phyloP scores from a whole-genome alignment of 2,113 vertebrate genomes.

The Pao palembangensis region DNA sequence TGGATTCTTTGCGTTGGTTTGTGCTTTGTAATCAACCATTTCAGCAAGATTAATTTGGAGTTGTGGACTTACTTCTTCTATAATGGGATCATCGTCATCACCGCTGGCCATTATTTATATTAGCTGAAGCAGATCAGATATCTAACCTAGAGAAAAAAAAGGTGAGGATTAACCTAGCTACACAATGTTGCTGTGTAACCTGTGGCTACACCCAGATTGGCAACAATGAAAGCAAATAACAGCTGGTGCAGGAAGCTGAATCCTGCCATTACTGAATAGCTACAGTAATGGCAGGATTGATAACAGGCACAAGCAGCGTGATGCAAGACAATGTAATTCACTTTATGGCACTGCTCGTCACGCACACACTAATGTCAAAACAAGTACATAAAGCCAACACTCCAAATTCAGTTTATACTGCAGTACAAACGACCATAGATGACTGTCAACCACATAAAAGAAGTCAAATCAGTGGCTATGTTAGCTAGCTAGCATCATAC shows the following conservation, averaged over 20 bases:
- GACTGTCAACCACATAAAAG: neutral
- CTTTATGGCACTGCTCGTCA: neutral
- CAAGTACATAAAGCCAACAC: rapidly evolving
- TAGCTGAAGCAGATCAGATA: constrained; percentile 38
- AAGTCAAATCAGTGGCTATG: neutral
- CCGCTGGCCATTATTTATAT: constrained; percentile 90
- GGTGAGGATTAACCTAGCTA: neutral
- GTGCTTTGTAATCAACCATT: no score
- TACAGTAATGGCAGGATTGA: neutral
- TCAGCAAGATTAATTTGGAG: no score
- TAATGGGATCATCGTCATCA: constrained; percentile 95
- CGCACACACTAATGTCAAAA: neutral
- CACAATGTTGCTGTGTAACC: neutral
- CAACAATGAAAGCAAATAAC: neutral
- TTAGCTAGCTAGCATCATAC: constrained; percentile 40
- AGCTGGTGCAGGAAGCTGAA: neutral
- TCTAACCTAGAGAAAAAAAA: constrained; percentile 43
- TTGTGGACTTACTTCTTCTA: constrained; percentile 85
- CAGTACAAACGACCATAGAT: neutral
- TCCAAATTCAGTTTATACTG: neutral
- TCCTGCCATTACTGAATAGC: neutral
- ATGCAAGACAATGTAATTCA: constrained; percentile 44
- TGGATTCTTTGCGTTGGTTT: no score
- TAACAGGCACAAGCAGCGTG: constrained; percentile 1
- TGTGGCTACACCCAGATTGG: constrained; percentile 1